phyloP scores from a whole-genome alignment of 2,113 vertebrate species.

The Andinoacara biseriatus region DNA sequence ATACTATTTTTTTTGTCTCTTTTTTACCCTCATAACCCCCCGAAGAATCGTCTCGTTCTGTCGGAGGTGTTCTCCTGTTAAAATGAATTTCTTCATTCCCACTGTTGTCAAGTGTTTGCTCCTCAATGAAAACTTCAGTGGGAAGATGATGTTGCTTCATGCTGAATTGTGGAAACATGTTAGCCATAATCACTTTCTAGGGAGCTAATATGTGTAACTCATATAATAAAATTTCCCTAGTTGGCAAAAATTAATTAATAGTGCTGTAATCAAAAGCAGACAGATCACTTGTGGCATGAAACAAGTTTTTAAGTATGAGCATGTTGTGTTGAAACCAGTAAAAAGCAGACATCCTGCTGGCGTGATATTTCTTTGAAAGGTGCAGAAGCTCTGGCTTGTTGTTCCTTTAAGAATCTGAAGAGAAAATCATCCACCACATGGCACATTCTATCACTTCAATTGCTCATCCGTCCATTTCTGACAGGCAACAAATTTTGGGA shows the following conservation, averaged over 20 bases:
- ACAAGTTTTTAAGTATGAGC: not conserved
- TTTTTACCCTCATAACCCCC: too few species aligned
- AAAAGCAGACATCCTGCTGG: not conserved
- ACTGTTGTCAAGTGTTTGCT: too few species aligned
- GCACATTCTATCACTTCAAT: not conserved
- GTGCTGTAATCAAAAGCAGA: not conserved
- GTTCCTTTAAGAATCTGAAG: not conserved
- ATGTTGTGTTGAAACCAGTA: not conserved
- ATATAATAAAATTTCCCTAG: not conserved
- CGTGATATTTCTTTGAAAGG: too few species aligned
- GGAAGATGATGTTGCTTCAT: not conserved
- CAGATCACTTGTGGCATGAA: not conserved
- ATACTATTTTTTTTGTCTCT: too few species aligned
- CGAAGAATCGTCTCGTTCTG: too few species aligned
- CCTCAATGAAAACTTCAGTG: not conserved
- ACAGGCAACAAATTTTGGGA: not conserved
- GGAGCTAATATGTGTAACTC: not conserved
- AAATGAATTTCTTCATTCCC: too few species aligned
- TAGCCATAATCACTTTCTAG: not conserved
- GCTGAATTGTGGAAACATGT: too few species aligned
- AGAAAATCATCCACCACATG: not conserved
- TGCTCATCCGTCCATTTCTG: not conserved
- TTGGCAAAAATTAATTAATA: not conserved
- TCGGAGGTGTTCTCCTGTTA: too few species aligned
- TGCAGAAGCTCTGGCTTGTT: not conserved